Percentiles rank a stretch among this genome's conserved stretches.
phyloP scores from a whole-genome alignment of 1,140 invertebrate genomes.

The Orussus abietinus region DNA sequence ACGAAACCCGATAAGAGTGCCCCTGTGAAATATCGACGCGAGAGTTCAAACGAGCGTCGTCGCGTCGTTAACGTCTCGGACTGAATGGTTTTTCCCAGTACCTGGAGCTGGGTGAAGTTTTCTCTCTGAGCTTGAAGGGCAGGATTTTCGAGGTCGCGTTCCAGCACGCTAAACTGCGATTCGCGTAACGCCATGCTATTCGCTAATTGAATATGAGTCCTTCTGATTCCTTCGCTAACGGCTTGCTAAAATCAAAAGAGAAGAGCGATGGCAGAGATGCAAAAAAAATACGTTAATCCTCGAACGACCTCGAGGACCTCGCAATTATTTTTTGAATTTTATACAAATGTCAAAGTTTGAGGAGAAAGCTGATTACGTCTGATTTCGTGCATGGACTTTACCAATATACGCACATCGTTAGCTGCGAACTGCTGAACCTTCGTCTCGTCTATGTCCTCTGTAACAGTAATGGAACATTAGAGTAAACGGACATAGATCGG shows the following conservation, averaged over 20 bases:
- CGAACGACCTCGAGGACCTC: not conserved
- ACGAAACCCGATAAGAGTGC: not conserved
- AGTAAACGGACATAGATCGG: too few relatives aligned
- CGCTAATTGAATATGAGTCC: slow-evolving; percentile 32
- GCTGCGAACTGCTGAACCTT: slow-evolving; percentile 27
- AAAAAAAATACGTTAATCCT: not conserved
- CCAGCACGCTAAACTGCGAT: slow-evolving; percentile 41
- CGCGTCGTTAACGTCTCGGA: too few relatives aligned
- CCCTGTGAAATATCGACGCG: too few relatives aligned
- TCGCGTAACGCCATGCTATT: slow-evolving; percentile 36
- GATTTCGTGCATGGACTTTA: not conserved
- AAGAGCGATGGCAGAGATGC: slow-evolving; percentile 1
- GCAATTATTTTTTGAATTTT: not conserved
- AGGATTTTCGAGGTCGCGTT: slow-evolving; percentile 37
- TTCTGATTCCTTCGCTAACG: slow-evolving; percentile 33
- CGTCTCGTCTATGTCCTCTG: slow-evolving; percentile 15
- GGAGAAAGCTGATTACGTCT: too few relatives aligned
- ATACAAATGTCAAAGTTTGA: too few relatives aligned
- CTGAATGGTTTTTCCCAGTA: too few relatives aligned
- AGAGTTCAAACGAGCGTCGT: too few relatives aligned
- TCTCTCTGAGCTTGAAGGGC: slow-evolving; percentile 26
- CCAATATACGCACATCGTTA: slow-evolving; percentile 30
- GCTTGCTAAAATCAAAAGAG: slow-evolving; percentile 23
- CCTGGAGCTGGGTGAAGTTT: slow-evolving; percentile 41
- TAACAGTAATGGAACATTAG: slow-evolving; percentile 1